Base-by-base conservation (phyloP, 2,113 vertebrate species). In the Halichoeres trimaculatus region DNA sequence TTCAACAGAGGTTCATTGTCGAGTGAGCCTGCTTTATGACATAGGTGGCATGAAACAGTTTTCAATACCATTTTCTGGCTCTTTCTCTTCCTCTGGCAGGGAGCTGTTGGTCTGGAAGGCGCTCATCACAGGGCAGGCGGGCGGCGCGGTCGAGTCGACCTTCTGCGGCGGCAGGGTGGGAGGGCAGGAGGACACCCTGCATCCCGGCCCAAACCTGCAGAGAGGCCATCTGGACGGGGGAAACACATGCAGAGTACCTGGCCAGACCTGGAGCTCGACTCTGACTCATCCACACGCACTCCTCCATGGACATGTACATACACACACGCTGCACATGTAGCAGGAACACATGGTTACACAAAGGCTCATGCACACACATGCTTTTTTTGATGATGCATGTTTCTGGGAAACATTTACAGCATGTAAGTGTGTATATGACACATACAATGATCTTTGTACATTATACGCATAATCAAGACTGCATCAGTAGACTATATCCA, bases 171-270 rank as follows among this genome's bases (percentile, higher is more conserved):
- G 85, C 84, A 83, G 86, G 86, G 88, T 64, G 83, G 91, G 84
- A 87, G 89, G 91, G 86, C 90, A 90, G 90, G 92, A 92, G 92
- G 89, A 91, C 89, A 88, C 90, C 90, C 85, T 60, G 50, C 34
- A 71, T 88, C 85, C 85, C 57, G 55, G 80, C 88, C 89, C 80
- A 78, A 71, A 81, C 92, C 89, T 89, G 89, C 85, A 30, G 87
- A 75, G 90, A 87, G 84, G 84, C 90, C 91, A 92, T 93, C 92
- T 93, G 92, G 92, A 91, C 89, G 30, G 85, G 86, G 91, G 90
- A 93, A 93, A 92, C 86, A 90, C 92, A 92, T 56, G 88, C 92
- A 84, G 90, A 80, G 92, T 80, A 90, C 89, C 90, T 92, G 92
- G 86, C 90, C 84, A 89, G 84, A 91, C 89, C 88, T 85, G 86